Conservation (phyloP, 2,888 invertebrate species). For the Aspidiotus destructor region DNA sequence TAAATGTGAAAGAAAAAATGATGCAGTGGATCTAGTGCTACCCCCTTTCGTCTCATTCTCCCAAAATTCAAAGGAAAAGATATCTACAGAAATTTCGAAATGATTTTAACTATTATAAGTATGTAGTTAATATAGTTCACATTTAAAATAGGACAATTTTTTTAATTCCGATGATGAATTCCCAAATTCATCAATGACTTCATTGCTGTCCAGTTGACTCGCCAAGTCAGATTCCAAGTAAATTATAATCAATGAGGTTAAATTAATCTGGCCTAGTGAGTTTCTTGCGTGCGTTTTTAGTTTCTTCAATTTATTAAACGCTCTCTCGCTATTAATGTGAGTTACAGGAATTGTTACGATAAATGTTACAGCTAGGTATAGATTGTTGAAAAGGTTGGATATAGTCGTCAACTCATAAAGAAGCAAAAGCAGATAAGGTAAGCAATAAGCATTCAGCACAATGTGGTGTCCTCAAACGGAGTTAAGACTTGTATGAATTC, state of each 20-base stretch:
- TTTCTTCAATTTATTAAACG: neutral
- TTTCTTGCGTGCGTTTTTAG: neutral
- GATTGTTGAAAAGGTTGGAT: neutral
- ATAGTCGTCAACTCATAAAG: conserved; percentile 1
- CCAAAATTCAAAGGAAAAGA: neutral
- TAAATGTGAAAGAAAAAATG: neutral
- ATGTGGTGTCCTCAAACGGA: no score
- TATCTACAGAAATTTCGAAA: neutral
- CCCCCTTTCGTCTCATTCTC: neutral
- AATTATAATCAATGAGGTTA: neutral
- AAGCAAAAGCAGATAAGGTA: neutral
- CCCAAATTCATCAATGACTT: neutral
- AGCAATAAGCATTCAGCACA: no score
- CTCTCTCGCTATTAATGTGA: neutral
- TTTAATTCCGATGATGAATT: neutral
- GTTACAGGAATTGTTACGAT: neutral
- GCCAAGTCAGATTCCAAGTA: conserved; percentile 1
- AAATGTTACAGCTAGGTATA: neutral
- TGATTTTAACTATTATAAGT: neutral
- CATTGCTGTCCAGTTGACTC: neutral
- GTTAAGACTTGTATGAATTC: no score
- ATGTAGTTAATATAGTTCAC: neutral
- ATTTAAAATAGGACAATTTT: conserved; percentile 1
- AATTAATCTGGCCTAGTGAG: conserved; percentile 1
- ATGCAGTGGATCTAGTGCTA: neutral